Base-by-base conservation (phyloP, 2,888 invertebrate genomes). In the Cheilosia vernalis region DNA sequence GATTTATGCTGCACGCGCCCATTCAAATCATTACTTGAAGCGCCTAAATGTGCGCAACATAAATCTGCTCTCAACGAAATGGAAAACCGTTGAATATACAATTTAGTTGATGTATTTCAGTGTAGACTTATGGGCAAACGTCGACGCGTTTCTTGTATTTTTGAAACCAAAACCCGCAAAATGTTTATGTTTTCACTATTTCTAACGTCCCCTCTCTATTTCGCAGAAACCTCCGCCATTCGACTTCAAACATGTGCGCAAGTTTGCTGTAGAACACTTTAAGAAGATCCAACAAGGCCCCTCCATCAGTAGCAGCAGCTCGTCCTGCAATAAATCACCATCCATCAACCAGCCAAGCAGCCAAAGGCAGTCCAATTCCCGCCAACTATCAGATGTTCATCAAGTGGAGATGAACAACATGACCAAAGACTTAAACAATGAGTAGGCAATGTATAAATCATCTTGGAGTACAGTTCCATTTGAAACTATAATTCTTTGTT, bases 371-470 rank as follows among this genome's bases (percentile, higher is more conserved):
- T 58, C 42, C 47, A 70, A 64, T 56, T 63, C 70, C 33, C 76
- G 69, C 73, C 80, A 83, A 66, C 72, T 79, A 53, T 61, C 74
- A 86, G 87, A 87, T 87, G 84, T 86, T 67, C 87, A 88, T 76
- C 82, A 77, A 47, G n/a, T 87, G 80, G 64, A 87, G 69, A 79
- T 88, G 33, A 83, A 70, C 51, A 89, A 78, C 70, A 90, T 91
- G 90, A 81, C 89, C 53, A 89, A 87, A 53, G 88, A 89, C 77
- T 87, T 70, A 60, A 89, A 84, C 76, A 88, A 87, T 87, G 91
- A 91, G 91, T 91, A 79, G 89, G 90, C 89, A 77, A 84, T 72
- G 78, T 77, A 81, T 56, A 80, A 64, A 69, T 3, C 21, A 56
- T 47, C 58, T 67, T 58, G 13, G 44, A 17, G 56, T 67, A 15